Evolutionary conservation across 2,797 vertebrate genomes (phyloP).

Genomic region (Chelon labrosus): DNA sequence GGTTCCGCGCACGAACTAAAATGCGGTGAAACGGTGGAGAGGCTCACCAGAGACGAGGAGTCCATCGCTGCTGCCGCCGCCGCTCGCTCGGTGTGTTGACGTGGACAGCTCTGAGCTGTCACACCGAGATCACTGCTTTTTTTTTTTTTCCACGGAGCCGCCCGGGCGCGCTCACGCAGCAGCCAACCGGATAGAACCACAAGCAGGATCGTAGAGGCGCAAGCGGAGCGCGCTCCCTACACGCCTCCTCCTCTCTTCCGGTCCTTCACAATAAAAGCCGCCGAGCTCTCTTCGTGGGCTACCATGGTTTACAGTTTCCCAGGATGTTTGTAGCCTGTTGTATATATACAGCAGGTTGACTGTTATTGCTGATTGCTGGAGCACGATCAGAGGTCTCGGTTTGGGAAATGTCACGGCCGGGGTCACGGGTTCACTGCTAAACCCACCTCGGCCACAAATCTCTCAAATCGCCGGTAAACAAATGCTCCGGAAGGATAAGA

Average conservation of each 20-base stretch:
- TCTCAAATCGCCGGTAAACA: no score
- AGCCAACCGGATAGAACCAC: slow-evolving; percentile 48
- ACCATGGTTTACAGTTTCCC: no score
- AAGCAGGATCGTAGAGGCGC: slow-evolving; percentile 1
- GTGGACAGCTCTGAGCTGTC: slow-evolving; percentile 89
- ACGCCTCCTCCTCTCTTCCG: neutral
- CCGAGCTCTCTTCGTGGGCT: no score
- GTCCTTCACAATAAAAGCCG: slow-evolving; percentile 60
- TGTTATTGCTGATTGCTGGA: no score
- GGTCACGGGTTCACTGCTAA: no score
- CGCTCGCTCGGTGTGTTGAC: slow-evolving; percentile 83
- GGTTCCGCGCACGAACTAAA: no score
- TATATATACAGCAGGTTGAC: no score
- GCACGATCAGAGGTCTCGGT: no score
- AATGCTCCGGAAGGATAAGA: no score
- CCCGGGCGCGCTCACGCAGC: slow-evolving; percentile 55
- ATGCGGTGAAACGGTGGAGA: slow-evolving; percentile 13
- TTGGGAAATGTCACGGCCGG: no score
- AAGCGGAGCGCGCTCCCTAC: slow-evolving; percentile 40
- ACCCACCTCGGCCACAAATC: no score
- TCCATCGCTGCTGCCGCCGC: slow-evolving; percentile 80
- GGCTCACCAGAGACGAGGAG: slow-evolving; percentile 83
- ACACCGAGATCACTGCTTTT: slow-evolving; percentile 61
- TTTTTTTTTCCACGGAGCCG: slow-evolving; percentile 38
- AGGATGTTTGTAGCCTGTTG: no score